phyloP scores from a whole-genome alignment of 2,888 invertebrate species.

The Icerya purchasi region DNA sequence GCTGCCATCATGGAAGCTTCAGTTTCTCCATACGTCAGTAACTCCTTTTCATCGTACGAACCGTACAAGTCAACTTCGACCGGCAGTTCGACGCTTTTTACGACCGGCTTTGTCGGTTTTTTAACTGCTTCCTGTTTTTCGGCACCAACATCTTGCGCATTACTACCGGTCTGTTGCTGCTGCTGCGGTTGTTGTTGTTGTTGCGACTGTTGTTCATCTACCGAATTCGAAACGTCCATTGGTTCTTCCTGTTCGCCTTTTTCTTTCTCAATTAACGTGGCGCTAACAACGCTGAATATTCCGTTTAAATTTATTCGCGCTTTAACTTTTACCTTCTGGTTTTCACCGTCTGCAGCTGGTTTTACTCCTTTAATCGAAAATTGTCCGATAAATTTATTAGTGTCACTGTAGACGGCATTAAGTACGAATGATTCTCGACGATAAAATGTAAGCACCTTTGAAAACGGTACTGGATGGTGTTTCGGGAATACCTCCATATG shows the following conservation, averaged over 20 bases:
- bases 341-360: constrained; percentile 68
- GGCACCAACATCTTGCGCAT: constrained; percentile 11
- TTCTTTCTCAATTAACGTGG: constrained; percentile 53
- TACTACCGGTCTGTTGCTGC: constrained; percentile 3
- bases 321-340: constrained; percentile 90
- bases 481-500: constrained; percentile 75
- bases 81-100: constrained; percentile 65
- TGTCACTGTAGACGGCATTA: constrained; percentile 64
- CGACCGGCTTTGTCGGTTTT: constrained; percentile 42
- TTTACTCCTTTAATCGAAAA: constrained; percentile 59
- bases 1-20: constrained; percentile 66
- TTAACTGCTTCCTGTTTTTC: constrained; percentile 23
- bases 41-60: constrained; percentile 38
- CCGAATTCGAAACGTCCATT: constrained; percentile 21
- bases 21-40: constrained; percentile 53
- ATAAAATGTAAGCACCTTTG: constrained; percentile 83
- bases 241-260: constrained; percentile 19
- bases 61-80: constrained; percentile 56
- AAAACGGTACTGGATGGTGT: constrained; percentile 78
- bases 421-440: constrained; percentile 71
- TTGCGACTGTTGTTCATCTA: constrained; percentile 21
- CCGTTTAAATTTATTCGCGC: constrained; percentile 86
- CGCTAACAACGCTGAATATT: constrained; percentile 67
- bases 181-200: constrained; percentile 4
- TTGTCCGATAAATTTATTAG: constrained; percentile 56